These are phyloP conservation scores for Plutella xylostella DNA, from an alignment of 2,888 invertebrate genomes.

Conservation along the genomic window DNA sequence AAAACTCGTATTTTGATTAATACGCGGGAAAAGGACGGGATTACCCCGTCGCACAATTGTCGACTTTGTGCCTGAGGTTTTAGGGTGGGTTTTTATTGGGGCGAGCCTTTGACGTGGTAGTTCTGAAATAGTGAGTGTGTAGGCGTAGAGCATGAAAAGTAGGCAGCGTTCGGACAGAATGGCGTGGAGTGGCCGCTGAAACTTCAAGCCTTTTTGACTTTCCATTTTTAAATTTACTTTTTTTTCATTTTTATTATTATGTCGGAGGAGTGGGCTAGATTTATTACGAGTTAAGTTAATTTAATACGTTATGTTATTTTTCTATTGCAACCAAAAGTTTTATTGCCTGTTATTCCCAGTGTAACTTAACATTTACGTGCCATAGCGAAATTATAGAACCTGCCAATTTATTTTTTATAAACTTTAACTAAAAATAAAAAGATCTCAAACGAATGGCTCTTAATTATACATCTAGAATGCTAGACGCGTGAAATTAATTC, in stretches of 20 bases:
- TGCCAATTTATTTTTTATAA: constrained; percentile 29
- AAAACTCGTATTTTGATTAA: constrained; percentile 68
- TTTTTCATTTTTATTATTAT: no score
- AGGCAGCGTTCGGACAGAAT: constrained; percentile 58
- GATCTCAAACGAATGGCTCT: constrained; percentile 16
- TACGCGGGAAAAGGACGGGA: constrained; percentile 65
- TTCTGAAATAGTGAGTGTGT: constrained; percentile 63
- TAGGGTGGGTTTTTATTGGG: constrained; percentile 40
- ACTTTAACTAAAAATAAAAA: constrained; percentile 25
- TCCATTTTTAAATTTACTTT: no score
- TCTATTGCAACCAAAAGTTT: no score
- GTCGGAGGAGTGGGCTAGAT: no score
- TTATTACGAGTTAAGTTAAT: no score
- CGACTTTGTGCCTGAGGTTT: constrained; percentile 28
- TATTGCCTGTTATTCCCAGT: no score
- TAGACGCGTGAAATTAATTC: constrained; percentile 47
- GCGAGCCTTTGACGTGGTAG: constrained; percentile 26
- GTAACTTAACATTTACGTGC: constrained; percentile 29
- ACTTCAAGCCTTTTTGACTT: constrained; percentile 11
- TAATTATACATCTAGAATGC: constrained; percentile 40
- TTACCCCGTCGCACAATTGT: constrained; percentile 25
- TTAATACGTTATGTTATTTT: no score
- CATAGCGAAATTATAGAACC: constrained; percentile 18
- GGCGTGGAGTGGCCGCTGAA: constrained; percentile 34
- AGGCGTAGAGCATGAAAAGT: constrained; percentile 68